A percentile compares a stretch with the other conserved stretches of the same genome.
Conservation (phyloP, 2,888 invertebrate genomes). For the Limnephilus lunatus region DNA sequence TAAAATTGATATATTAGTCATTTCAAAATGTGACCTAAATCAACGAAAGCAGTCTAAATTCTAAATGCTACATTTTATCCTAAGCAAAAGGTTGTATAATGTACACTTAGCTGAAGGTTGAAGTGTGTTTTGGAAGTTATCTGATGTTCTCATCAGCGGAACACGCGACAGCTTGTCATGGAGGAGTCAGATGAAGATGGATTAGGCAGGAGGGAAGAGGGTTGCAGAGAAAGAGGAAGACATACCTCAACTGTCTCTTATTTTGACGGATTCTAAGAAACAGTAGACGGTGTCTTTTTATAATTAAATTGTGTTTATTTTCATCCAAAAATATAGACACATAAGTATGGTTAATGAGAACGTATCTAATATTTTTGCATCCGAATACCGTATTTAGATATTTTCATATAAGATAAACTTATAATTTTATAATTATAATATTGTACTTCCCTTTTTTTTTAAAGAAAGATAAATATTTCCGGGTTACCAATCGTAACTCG, state of each 20-base stretch:
- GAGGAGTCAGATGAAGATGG: constrained; percentile 19
- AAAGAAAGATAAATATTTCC: no score
- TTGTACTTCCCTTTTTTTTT: no score
- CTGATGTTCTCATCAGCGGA: constrained; percentile 17
- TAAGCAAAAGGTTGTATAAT: neutral
- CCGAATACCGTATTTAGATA: no score
- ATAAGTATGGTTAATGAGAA: neutral
- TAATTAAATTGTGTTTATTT: neutral
- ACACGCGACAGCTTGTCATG: constrained; percentile 21
- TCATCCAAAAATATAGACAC: neutral
- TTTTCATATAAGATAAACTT: no score
- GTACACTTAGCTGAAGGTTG: neutral
- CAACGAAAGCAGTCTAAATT: neutral
- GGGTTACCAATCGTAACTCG: no score
- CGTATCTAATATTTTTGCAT: neutral
- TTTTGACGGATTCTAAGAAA: constrained; percentile 3
- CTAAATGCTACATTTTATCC: neutral
- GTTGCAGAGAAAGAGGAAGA: neutral
- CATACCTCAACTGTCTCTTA: neutral
- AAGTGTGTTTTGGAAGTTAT: constrained; percentile 3
- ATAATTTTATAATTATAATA: no score
- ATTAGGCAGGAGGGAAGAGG: neutral
- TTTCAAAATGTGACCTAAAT: neutral
- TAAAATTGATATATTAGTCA: neutral
- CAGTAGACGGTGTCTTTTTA: neutral